Conservation (phyloP, 2,113 vertebrate species). For the Felis catus region DNA sequence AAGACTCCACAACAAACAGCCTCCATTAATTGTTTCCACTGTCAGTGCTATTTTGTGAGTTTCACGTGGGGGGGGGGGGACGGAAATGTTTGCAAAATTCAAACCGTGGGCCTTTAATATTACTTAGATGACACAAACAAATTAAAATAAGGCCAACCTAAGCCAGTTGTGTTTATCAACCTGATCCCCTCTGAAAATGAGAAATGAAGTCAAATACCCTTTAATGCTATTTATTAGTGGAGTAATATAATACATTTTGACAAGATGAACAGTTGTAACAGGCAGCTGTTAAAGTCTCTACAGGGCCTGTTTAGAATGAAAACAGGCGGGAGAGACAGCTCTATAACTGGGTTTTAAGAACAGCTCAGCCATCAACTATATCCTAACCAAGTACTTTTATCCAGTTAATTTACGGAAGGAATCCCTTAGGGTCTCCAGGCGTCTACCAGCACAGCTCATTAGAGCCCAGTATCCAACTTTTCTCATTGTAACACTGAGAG, state of each 20-base stretch:
- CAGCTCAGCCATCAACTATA: constrained; percentile 87
- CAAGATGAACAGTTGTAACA: constrained; percentile 88
- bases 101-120: constrained; percentile 45
- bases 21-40: constrained; percentile 23
- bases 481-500: constrained; percentile 86
- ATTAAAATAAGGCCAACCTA: constrained; percentile 72
- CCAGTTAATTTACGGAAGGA: constrained; percentile 89
- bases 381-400: constrained; percentile 90
- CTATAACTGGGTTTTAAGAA: constrained; percentile 82
- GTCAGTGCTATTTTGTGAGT: constrained; percentile 17
- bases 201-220: constrained; percentile 83
- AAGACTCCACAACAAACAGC: neutral
- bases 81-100: constrained; percentile 60
- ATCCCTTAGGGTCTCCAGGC: constrained; percentile 90
- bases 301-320: constrained; percentile 82
- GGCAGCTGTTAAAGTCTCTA: constrained; percentile 85
- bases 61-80: neutral
- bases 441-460: constrained; percentile 93
- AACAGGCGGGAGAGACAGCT: constrained; percentile 86
- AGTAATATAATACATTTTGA: constrained; percentile 89
- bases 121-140: constrained; percentile 67
- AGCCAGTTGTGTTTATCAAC: constrained; percentile 77
- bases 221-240: constrained; percentile 91
- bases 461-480: constrained; percentile 87
- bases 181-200: constrained; percentile 67